Conservation (phyloP, 2,888 invertebrate genomes). For the Omphaloscelis lunosa region DNA sequence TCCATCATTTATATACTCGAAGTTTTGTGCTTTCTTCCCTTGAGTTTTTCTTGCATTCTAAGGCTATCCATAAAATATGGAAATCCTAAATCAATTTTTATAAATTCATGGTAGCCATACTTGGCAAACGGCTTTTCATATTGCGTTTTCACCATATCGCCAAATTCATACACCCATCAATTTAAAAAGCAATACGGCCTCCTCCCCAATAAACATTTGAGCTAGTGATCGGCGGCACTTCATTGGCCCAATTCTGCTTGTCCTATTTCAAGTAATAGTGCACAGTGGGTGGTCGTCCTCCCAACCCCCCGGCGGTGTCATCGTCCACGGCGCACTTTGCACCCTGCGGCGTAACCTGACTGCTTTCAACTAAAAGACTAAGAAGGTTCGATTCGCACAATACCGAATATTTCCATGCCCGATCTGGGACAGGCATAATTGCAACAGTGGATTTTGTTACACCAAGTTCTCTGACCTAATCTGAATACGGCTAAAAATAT, state of each 20-base stretch:
- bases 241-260: conserved; percentile 62
- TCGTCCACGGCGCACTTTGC: conserved; percentile 57
- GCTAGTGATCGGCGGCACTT: conserved; percentile 47
- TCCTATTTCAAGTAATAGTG: conserved; percentile 60
- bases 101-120: neutral
- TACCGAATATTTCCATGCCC: neutral
- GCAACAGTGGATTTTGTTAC: neutral
- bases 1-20: too few relatives aligned
- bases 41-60: neutral
- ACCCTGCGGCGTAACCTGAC: conserved; percentile 51
- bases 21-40: too few relatives aligned
- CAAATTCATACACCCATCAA: conserved; percentile 3
- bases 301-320: conserved; percentile 40
- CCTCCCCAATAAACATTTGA: conserved; percentile 50
- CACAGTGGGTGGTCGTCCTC: conserved; percentile 48
- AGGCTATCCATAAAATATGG: conserved; percentile 18
- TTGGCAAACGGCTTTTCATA: conserved; percentile 5
- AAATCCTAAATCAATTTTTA: conserved; percentile 10
- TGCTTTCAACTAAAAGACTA: neutral
- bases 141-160: neutral
- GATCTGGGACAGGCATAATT: too few relatives aligned
- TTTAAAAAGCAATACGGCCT: conserved; percentile 29
- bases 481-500: neutral
- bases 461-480: neutral
- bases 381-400: conserved; percentile 31